Evolutionary conservation across 2,797 vertebrate species (phyloP), one percentile per base, ranked within the genome.

Genomic region (Okamejei kenojei): DNA sequence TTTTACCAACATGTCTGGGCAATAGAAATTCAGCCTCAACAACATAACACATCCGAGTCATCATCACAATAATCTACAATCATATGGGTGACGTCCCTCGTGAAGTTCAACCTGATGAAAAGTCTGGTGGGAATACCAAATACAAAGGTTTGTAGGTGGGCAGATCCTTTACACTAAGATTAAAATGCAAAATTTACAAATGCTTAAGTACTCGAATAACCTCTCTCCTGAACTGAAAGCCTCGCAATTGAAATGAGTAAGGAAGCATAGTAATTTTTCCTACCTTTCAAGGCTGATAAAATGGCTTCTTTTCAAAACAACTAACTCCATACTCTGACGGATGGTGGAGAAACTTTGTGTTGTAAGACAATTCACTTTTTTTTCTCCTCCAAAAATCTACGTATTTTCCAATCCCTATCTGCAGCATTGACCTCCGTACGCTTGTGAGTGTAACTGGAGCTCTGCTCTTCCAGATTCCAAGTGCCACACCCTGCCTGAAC

Each of bases 1-100:
- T 74, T 92, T 92, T 13, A n/a, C 90, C 71, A 76, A 74, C 90
- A 58, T 92, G 71, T 17, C 71, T 54, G 45, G 32, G 35, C 84
- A 88, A 35, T 35, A 19, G 10, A 76, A 92, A 15, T 54, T 4
- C 23, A n/a, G 17, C 73, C 54, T 92, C 68, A 10, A 92, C 19
- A 8, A 32, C 71, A 92, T 74, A 76, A 71, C 90, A 92, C 71
- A 58, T 71, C 71, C 8, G 10, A 29, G 4, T 58, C 68, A 92
- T 38, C 5, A 13, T 91, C 45, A 91, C 68, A 73, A 73, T 26
- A 45, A 38, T 26, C 32, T 38, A 73, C 71, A 35, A 23, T 32
- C 74, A 92, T 29, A 13, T 17, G 15, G 35, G n/a, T 88, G 61
- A 11, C 2, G 68, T 35, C 65, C 63, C 13, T 65, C 84, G 7